These are phyloP conservation scores for Vollenhovia emeryi DNA, from an alignment of 1,140 invertebrate genomes.

Conservation along the genomic window DNA sequence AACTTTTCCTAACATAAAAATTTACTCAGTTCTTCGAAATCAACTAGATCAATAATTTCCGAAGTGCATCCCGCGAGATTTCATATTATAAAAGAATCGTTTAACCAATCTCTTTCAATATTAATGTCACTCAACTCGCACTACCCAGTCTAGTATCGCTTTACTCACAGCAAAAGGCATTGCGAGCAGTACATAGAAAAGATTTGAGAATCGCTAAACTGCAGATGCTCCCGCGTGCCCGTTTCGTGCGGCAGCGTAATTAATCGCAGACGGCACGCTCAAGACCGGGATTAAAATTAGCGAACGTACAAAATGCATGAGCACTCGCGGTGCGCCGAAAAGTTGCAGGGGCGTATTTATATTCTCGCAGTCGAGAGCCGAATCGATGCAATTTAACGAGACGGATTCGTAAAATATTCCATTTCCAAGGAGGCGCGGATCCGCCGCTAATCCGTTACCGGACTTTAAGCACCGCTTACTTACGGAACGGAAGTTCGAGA, in stretches of 20 bases:
- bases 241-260: constrained; percentile 36
- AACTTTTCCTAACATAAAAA: background rate
- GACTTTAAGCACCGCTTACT: constrained; percentile 57
- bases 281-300: constrained; percentile 36
- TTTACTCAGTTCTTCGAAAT: background rate
- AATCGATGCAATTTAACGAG: constrained; percentile 59
- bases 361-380: background rate
- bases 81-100: background rate
- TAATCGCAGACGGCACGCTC: constrained; percentile 8
- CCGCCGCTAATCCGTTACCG: constrained; percentile 26
- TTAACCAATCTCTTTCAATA: background rate
- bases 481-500: constrained; percentile 64
- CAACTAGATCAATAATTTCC: background rate
- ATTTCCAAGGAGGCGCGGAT: constrained; percentile 44
- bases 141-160: too few species aligned
- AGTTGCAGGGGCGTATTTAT: constrained; percentile 45
- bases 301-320: constrained; percentile 46
- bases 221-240: constrained; percentile 22
- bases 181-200: background rate
- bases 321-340: constrained; percentile 1
- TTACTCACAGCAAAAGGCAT: too few species aligned
- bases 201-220: constrained; percentile 29
- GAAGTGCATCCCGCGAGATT: background rate
- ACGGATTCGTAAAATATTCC: constrained; percentile 65
- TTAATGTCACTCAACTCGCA: background rate